These are phyloP conservation scores for Lepus europaeus DNA, from an alignment of 2,113 vertebrate genomes.

Conservation along the genomic window DNA sequence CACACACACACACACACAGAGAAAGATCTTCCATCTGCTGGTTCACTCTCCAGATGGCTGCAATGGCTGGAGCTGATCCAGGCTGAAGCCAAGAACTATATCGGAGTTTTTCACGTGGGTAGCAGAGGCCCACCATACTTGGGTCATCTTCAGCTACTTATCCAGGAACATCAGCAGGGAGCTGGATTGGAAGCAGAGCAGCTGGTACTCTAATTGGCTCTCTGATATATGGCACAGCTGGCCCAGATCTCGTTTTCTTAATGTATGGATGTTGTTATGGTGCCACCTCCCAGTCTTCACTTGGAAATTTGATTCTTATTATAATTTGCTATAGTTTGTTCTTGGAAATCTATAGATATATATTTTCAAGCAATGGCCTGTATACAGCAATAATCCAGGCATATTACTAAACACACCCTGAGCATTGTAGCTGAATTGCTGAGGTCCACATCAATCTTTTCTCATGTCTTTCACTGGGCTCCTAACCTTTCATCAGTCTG, in stretches of 20 bases:
- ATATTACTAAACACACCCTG: background rate
- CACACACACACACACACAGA: too few species aligned
- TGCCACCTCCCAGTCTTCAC: background rate
- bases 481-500: accelerated
- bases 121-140: too few species aligned
- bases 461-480: background rate
- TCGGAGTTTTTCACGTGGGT: too few species aligned
- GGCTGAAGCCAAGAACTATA: too few species aligned
- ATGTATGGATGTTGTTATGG: background rate
- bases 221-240: too few species aligned
- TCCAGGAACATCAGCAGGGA: too few species aligned
- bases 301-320: background rate
- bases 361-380: background rate
- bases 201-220: too few species aligned
- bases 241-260: background rate
- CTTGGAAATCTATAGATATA: background rate
- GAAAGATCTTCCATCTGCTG: too few species aligned
- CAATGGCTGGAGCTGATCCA: too few species aligned
- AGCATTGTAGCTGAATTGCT: background rate
- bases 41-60: too few species aligned
- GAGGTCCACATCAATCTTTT: background rate
- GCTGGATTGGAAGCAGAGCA: too few species aligned
- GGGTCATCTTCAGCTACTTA: too few species aligned
- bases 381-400: background rate
- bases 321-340: background rate